Evolutionary conservation across 2,797 vertebrate genomes (phyloP), one percentile per base, ranked within the genome.

Genomic region (Sebastes steindachneri): DNA sequence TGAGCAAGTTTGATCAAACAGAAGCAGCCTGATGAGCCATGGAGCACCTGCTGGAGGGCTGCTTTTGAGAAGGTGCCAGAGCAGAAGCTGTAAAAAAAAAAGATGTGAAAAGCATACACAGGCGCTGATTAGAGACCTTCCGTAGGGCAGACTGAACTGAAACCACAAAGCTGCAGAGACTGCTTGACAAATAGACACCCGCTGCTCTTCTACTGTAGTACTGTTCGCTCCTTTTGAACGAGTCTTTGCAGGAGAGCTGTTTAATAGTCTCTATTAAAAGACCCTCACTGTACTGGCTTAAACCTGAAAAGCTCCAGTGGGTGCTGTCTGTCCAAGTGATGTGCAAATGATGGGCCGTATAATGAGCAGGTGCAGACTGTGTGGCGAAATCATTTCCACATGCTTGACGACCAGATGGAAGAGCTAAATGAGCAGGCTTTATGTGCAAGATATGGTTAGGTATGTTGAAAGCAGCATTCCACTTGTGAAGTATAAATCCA

Each of bases 301-400:
- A 84, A 78, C 59, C 75, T 82, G 81, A 88, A 80, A 73, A 35
- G 84, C 83, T 88, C 88, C 86, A 88, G 88, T 71, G 73, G 29
- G 66, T 67, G 85, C 83, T 80, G 78, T 78, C 85, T 82, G 86
- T 88, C 82, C 73, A 72, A 89, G 83, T 85, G 88, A 94, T 93
- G 88, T 88, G 88, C 91, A 92, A 89, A 93, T 90, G 89, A 91
- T 91, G 84, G 84, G 55, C 71, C 26, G 53, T 87, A 81, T 92
- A 93, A 91, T 87, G 83, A 94, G 87, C 88, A 88, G 87, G 89
- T 93, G 92, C 79, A 81, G 82, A 37, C 63, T 66, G 65, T 58
- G 79, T 17, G 31, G 73, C 12, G 1, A 84, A 90, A 93, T 84
- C 70, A 77, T 75, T 90, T 75, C 85, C 88, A 88, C 78, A 79